Percentiles rank a stretch among this genome's conserved stretches.
phyloP scores from a whole-genome alignment of 2,113 vertebrate genomes.

The Saimiri boliviensis region DNA sequence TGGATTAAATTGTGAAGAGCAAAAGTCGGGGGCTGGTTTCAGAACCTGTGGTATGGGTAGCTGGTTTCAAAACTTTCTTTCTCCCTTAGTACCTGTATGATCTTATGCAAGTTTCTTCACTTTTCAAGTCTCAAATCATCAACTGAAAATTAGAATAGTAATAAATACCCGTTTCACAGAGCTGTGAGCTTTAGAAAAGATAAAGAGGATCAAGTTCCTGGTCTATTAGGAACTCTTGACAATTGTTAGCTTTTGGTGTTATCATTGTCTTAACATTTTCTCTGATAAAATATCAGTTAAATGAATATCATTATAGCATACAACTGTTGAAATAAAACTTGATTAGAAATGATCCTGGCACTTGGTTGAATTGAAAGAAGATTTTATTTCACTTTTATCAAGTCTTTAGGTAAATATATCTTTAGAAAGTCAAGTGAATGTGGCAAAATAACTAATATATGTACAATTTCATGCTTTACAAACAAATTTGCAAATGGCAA shows the following conservation, averaged over 20 bases:
- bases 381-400: slow-evolving; percentile 32
- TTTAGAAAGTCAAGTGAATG: slow-evolving; percentile 37
- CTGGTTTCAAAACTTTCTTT: background rate
- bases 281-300: slow-evolving; percentile 21
- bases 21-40: background rate
- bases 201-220: background rate
- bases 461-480: slow-evolving; percentile 3
- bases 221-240: background rate
- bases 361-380: background rate
- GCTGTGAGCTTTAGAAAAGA: background rate
- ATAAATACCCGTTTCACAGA: background rate
- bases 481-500: background rate
- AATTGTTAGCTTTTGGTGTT: background rate
- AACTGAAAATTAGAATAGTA: background rate
- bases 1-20: background rate
- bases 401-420: slow-evolving; percentile 5
- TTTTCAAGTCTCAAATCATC: background rate
- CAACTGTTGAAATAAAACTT: slow-evolving; percentile 26
- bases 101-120: background rate
- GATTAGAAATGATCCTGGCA: slow-evolving; percentile 49
- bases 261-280: slow-evolving; percentile 23
- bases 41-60: background rate
- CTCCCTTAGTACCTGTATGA: background rate
- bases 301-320: background rate
- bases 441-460: background rate